Conservation (phyloP, 1,140 invertebrate species). For the Solenopsis invicta region DNA sequence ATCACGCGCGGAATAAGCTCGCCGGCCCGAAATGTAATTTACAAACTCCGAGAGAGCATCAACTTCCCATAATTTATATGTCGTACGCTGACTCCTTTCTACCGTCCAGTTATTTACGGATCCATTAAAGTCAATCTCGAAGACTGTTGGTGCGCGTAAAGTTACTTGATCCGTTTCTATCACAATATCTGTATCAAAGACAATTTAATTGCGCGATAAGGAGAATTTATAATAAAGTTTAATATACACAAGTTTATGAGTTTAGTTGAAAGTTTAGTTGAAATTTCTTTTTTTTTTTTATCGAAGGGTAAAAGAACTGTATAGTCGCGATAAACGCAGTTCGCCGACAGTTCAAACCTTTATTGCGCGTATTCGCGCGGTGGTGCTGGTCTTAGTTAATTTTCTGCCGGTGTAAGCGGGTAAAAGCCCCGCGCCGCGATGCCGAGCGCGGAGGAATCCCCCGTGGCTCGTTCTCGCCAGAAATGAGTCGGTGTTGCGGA, state of each 20-base stretch:
- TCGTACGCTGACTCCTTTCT: conserved; percentile 14
- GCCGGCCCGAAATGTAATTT: conserved; percentile 68
- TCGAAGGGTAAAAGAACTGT: neutral
- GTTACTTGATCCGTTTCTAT: neutral
- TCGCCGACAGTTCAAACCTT: conserved; percentile 14
- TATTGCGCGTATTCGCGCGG: conserved; percentile 12
- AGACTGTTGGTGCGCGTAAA: neutral
- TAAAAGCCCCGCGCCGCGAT: conserved; percentile 46
- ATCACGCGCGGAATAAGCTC: conserved; percentile 56
- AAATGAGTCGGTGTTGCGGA: conserved; percentile 41
- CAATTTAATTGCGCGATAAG: neutral
- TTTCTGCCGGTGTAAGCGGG: conserved; percentile 55
- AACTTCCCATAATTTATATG: conserved; percentile 64
- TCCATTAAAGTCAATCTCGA: conserved; percentile 4
- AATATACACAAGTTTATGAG: neutral
- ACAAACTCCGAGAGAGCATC: conserved; percentile 60
- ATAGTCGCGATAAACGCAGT: neutral
- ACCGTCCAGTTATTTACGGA: conserved; percentile 40
- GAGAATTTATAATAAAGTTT: neutral
- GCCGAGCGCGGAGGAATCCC: conserved; percentile 7
- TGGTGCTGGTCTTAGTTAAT: conserved; percentile 31
- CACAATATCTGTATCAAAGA: neutral
- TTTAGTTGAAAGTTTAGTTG: neutral
- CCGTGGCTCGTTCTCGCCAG: conserved; percentile 29
- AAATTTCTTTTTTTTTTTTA: neutral